Percentiles rank a stretch among this genome's conserved stretches.
phyloP scores from a whole-genome alignment of 2,888 invertebrate species.

The Orthosia cruda region DNA sequence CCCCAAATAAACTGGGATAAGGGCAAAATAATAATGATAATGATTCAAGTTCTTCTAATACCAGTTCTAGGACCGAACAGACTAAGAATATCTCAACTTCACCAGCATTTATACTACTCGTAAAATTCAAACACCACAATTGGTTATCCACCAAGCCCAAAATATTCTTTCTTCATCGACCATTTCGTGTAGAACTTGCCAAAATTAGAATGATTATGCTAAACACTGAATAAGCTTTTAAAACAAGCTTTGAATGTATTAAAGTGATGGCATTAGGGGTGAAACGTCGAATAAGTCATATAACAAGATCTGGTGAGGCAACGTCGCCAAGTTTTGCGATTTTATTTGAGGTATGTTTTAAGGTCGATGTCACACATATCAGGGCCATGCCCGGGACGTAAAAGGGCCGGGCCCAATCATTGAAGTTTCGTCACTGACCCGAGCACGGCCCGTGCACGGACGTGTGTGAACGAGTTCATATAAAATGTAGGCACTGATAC shows the following conservation, averaged over 20 bases:
- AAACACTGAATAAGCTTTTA: constrained; percentile 9
- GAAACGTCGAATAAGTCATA: constrained; percentile 34
- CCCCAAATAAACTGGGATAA: too few species aligned
- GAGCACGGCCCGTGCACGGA: too few species aligned
- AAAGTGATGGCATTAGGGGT: constrained; percentile 42
- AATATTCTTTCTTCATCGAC: not conserved
- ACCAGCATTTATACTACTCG: not conserved
- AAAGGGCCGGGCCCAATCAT: too few species aligned
- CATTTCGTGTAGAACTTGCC: not conserved
- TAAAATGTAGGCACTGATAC: too few species aligned
- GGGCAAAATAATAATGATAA: too few species aligned
- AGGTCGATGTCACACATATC: too few species aligned
- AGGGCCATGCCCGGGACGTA: too few species aligned
- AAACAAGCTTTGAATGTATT: constrained; percentile 34
- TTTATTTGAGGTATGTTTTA: constrained; percentile 34
- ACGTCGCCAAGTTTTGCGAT: constrained; percentile 41
- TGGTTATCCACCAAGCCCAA: not conserved
- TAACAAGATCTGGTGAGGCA: constrained; percentile 27
- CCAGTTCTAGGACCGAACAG: not conserved
- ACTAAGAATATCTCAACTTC: too few species aligned
- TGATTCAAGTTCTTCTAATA: too few species aligned
- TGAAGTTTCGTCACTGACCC: too few species aligned
- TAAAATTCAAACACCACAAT: not conserved
- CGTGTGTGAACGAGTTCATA: too few species aligned
- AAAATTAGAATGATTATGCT: constrained; percentile 13